phyloP scores from a whole-genome alignment of 2,113 vertebrate species.

The Eonycteris spelaea region DNA sequence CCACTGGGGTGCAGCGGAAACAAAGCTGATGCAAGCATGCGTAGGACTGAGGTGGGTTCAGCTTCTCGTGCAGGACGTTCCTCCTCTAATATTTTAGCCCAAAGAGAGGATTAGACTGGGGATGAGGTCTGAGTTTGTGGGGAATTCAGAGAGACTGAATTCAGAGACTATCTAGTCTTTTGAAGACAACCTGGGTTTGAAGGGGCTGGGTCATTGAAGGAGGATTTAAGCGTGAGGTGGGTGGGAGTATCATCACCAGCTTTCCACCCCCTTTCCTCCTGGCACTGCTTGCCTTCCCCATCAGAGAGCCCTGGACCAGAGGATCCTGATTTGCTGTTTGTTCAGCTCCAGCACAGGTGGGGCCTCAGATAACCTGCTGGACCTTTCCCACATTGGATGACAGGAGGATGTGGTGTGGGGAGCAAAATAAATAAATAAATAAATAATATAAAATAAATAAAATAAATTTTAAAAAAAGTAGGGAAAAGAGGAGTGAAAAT shows the following conservation, averaged over 20 bases:
- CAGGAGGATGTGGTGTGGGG: too few species aligned
- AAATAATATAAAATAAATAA: too few species aligned
- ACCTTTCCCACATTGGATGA: constrained; percentile 49
- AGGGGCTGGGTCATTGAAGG: background rate
- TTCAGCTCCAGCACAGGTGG: constrained; percentile 54
- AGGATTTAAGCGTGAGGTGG: background rate
- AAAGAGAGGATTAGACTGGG: background rate
- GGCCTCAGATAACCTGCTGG: constrained; percentile 47
- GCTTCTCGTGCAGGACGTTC: background rate
- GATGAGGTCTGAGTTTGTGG: background rate
- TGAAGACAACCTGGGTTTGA: background rate
- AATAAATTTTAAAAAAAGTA: background rate
- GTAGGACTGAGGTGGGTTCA: background rate
- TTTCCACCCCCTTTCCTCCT: background rate
- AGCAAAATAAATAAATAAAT: too few species aligned
- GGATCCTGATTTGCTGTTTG: constrained; percentile 51
- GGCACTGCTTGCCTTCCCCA: background rate
- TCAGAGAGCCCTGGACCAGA: background rate
- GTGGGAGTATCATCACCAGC: background rate
- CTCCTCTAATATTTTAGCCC: background rate
- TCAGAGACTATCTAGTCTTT: background rate
- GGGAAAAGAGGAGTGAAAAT: background rate
- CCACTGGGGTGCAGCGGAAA: background rate
- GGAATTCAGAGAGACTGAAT: background rate
- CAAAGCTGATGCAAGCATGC: background rate